Evolutionary conservation across 2,113 vertebrate species (phyloP).

Genomic region (Carettochelys insculpta): DNA sequence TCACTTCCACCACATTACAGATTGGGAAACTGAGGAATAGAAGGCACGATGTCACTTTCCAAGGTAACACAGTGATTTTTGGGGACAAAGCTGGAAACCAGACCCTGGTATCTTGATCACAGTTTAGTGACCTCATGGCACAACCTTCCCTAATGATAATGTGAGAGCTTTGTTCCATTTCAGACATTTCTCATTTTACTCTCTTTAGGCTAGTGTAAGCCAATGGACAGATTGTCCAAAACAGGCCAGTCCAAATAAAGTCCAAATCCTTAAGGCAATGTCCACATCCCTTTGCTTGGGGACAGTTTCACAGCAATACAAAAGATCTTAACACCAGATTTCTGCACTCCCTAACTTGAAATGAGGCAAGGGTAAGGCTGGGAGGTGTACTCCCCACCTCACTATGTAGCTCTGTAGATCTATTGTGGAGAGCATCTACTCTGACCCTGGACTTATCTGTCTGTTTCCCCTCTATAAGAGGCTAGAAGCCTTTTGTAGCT

Average conservation of each 20-base stretch:
- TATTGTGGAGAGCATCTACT: not conserved
- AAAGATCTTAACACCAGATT: not conserved
- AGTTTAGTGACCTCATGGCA: not conserved
- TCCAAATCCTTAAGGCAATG: not conserved
- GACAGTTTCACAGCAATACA: not conserved
- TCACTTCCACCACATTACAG: accelerated
- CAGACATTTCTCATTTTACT: not conserved
- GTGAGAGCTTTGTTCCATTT: not conserved
- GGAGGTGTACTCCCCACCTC: not conserved
- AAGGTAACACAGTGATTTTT: slow-evolving; percentile 11
- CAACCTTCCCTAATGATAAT: not conserved
- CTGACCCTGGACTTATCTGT: not conserved
- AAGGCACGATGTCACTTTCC: slow-evolving; percentile 3
- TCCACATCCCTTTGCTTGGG: slow-evolving; percentile 9
- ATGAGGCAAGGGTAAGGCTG: not conserved
- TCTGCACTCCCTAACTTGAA: not conserved
- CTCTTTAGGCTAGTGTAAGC: not conserved
- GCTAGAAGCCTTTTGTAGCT: not conserved
- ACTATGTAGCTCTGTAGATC: not conserved
- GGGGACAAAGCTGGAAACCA: slow-evolving; percentile 12
- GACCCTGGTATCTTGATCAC: slow-evolving; percentile 34
- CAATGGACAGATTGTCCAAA: slow-evolving; percentile 34
- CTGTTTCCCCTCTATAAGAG: not conserved
- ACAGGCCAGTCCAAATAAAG: slow-evolving; percentile 1
- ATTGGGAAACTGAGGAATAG: not conserved